Base-by-base conservation (phyloP, 2,888 invertebrate genomes). In the Rugalucina vietnamica region DNA sequence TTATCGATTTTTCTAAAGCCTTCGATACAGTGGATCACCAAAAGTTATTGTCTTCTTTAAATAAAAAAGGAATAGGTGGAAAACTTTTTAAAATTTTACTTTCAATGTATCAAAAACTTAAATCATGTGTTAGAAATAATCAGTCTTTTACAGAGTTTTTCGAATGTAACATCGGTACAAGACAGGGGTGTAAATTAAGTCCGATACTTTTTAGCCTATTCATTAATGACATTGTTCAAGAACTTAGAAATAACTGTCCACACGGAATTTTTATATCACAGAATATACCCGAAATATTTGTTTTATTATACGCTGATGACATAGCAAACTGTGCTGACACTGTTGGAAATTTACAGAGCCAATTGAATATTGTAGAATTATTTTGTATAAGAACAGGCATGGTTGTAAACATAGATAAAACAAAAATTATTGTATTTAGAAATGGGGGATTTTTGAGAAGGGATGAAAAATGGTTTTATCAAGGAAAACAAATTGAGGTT, bases 1-100 rank as follows among this genome's bases (percentile, higher is more conserved):
- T 50, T 50, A 50, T 76, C 24, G 76, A 65, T 29, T 76, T 76
- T 37, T 39, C 34, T 27, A 76, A 60, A 29, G 76, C 76, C 4
- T 65, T 76, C 57, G 65, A 76, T 37, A 60, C 43, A 65, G 32
- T 76, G 32, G 43, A 34, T 39, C 37, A 65, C 24, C 32, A 39
- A 24, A 76, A 65, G 32, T 29, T 76, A 24, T 65, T 76, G 18
- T 27, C 60, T n/a, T 37, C 37, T 24, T n/a, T n/a, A n/a, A n/a
- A n/a, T n/a, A n/a, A n/a, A n/a, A n/a, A n/a, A n/a, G n/a, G n/a
- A n/a, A n/a, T n/a, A n/a, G n/a, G n/a, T n/a, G n/a, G n/a, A n/a
- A n/a, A n/a, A n/a, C n/a, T n/a, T n/a, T n/a, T n/a, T n/a, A n/a
- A n/a, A n/a, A n/a, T n/a, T n/a, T n/a, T n/a, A n/a, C n/a, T n/a